A percentile compares a stretch with the other conserved stretches of the same genome.
Evolutionary conservation across 92 coral and sea anemone species (phyloP).

Genomic region (Phenganax stokvisi): DNA sequence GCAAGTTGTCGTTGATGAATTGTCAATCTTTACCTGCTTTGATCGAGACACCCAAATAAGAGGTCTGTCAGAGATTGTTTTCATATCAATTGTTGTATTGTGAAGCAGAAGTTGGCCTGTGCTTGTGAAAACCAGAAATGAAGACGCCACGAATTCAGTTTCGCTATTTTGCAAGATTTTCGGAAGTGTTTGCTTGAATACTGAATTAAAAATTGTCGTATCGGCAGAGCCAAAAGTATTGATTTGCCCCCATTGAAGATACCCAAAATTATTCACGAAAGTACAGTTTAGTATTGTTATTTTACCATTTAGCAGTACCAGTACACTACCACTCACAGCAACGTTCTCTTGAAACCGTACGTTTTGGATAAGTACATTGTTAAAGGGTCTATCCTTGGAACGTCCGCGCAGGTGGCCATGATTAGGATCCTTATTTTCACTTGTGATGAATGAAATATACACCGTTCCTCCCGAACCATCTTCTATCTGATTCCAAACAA

Average conservation of each 20-base stretch:
- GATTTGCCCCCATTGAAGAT: slow-evolving; percentile 23
- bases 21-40: too few species aligned
- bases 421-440: slow-evolving; percentile 6
- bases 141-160: too few species aligned
- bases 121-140: too few species aligned
- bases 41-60: too few species aligned
- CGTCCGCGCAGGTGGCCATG: slow-evolving; percentile 3
- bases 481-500: slow-evolving; percentile 18
- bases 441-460: slow-evolving; percentile 19
- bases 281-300: slow-evolving; percentile 44
- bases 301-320: slow-evolving; percentile 48
- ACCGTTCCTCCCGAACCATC: slow-evolving; percentile 32
- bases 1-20: slow-evolving; percentile 38
- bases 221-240: slow-evolving; percentile 12
- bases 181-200: too few species aligned
- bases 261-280: slow-evolving; percentile 61
- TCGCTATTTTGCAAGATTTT: not conserved
- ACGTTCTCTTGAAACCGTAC: too few species aligned
- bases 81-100: too few species aligned
- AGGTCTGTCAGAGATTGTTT: too few species aligned
- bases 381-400: slow-evolving; percentile 34
- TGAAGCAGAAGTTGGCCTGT: too few species aligned
- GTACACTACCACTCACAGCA: slow-evolving; percentile 59
- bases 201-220: slow-evolving; percentile 11
- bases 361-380: too few species aligned